Base-by-base conservation (phyloP, 2,888 invertebrate genomes). In the Hyposoter didymator region DNA sequence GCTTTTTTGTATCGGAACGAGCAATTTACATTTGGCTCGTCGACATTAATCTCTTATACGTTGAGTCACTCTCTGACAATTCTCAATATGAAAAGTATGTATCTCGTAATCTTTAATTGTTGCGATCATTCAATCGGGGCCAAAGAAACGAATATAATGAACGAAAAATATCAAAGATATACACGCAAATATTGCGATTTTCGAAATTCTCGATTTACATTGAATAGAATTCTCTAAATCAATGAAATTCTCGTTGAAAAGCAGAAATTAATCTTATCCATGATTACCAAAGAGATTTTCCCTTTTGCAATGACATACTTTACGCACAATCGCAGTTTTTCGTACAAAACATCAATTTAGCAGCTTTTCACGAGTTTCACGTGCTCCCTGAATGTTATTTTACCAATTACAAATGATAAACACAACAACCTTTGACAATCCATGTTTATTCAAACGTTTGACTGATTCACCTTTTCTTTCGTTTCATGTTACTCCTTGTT, bases 401-500 rank as follows among this genome's bases (percentile, higher is more conserved):
- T 14, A 28, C 14, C 5, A 1, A 12, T 59, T 59, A 5, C 8
- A 59, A 59, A 14, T 28, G 14, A 4, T 28, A 28, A 59, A 59
- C 12, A 28, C 14, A 0, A 0, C 59, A 14, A 59, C 22, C 14
- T 28, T 59, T 14, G 28, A 49, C 17, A 70, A 7, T 49, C 32
- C 14, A 32, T n/a, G 4, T 17, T 17, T 2, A 6, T 14, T 0
- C 35, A 7, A 19, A 32, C 14, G 14, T 35, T 75, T 47, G 14
- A 47, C 47, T 67, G 14, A 74, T 74, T 55, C 62, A 1, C 14
- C 78, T 62, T 66, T 82, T 62, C 89, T 89, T 86, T 72, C 89
- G 82, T 92, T 92, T 82, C 91, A 92, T 90, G 88, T 28, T 17
- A 52, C 45, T 78, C 69, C 39, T 19, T 32, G n/a, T 19, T 75